Conservation (phyloP, 2,888 invertebrate genomes). For the Hipparchia sbordonii region DNA sequence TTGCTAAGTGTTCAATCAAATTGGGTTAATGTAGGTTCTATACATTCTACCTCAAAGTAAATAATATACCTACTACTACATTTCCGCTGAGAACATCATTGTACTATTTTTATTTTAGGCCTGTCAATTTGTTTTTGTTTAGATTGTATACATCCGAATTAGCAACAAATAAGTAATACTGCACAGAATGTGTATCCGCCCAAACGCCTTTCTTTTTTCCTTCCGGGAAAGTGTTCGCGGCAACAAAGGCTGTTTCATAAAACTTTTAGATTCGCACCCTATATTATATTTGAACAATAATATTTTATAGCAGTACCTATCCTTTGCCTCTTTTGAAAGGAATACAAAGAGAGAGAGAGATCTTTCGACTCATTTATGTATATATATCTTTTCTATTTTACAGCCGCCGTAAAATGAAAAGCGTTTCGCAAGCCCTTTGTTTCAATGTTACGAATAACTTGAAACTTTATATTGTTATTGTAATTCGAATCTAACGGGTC, state of each 20-base stretch:
- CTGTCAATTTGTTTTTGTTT: too few relatives aligned
- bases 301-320: constrained; percentile 18
- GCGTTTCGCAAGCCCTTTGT: constrained; percentile 12
- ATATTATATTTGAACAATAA: constrained; percentile 11
- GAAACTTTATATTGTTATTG: constrained; percentile 16
- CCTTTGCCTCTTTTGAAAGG: constrained; percentile 23
- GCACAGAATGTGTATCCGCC: too few relatives aligned
- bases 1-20: too few relatives aligned
- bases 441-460: constrained; percentile 14
- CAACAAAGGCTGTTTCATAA: background rate
- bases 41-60: too few relatives aligned
- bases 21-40: too few relatives aligned
- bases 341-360: constrained; percentile 30
- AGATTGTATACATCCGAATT: too few relatives aligned
- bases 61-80: too few relatives aligned
- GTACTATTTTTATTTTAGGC: too few relatives aligned
- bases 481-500: constrained; percentile 5
- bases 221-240: background rate
- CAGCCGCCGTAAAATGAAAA: constrained; percentile 31
- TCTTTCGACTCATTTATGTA: constrained; percentile 20
- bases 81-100: too few relatives aligned
- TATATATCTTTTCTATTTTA: constrained; percentile 29
- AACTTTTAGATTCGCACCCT: background rate
- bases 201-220: background rate
- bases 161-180: too few relatives aligned